Base-by-base conservation (phyloP, 2,888 invertebrate species). In the Ochropleura plecta region DNA sequence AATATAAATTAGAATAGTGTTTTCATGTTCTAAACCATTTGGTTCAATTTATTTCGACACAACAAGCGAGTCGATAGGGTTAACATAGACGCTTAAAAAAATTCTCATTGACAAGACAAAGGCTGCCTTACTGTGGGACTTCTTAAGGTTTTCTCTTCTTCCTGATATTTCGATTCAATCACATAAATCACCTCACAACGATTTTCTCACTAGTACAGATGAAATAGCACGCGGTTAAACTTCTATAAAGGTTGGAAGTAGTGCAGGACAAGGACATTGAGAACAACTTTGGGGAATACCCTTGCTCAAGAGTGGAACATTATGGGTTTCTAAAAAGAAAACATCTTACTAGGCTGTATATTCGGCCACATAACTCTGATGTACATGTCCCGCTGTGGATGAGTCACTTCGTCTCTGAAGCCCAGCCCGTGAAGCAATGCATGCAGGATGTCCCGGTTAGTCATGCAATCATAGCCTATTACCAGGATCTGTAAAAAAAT, bases 361-460 rank as follows among this genome's bases (percentile, higher is more conserved):
- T 96, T 95, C 5, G 91, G 88, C 95, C 95, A 96, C 48, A 92
- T 48, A 10, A 96, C 83, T 49, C 92, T 87, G 51, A 96, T 86
- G 80, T 92, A 94, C 44, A 88, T 89, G 79, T 95, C 93, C 10
- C 96, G 88, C n/a, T 92, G 88, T 0, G 94, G 94, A 78, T 95
- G 94, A 0, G 93, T 88, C 6, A 95, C 92, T 80, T 95, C 96
- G 70, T 95, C 95, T 3, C 84, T 88, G 55, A 95, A 93, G 6
- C 95, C 95, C 3, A 95, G 85, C 0, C 87, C 93, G 62, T 95
- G 95, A 73, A 95, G 83, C 49, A 95, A 42, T 0, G 93, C 69
- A 78, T 95, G 95, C 9, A 93, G 55, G 2, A 95, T 88, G 8
- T 95, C 91, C 0, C 82, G 83, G 0, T 74, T 73, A 12, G 83